phyloP scores from a whole-genome alignment of 2,113 vertebrate species.

The Neotragus pygmaeus region DNA sequence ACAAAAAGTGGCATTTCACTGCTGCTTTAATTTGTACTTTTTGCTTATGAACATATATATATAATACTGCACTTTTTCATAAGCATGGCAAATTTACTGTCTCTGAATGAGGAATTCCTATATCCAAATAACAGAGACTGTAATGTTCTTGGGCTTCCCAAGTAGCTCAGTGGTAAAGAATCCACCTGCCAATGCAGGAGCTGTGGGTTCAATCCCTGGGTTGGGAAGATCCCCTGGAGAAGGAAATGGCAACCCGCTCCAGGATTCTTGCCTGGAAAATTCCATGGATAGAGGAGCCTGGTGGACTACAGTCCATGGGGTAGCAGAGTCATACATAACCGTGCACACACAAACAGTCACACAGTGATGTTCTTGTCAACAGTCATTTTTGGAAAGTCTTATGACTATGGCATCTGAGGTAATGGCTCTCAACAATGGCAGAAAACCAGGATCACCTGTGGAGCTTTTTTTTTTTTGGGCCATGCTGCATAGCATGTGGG shows the following conservation, averaged over 20 bases:
- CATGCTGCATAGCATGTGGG: background rate
- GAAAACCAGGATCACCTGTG: background rate
- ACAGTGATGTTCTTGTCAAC: background rate
- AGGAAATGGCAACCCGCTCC: background rate
- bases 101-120: background rate
- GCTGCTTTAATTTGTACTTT: background rate
- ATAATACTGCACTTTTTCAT: background rate
- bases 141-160: background rate
- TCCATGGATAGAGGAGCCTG: background rate
- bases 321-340: background rate
- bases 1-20: background rate
- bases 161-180: background rate
- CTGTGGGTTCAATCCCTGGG: background rate
- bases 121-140: background rate
- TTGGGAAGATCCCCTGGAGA: background rate
- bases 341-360: background rate
- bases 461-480: background rate
- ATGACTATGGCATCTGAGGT: background rate
- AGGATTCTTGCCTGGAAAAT: background rate
- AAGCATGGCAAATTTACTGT: background rate
- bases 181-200: background rate
- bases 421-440: background rate
- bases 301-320: background rate
- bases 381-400: background rate
- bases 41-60: background rate